Conservation (phyloP, 1,140 invertebrate genomes). For the Eufriesea mexicana region DNA sequence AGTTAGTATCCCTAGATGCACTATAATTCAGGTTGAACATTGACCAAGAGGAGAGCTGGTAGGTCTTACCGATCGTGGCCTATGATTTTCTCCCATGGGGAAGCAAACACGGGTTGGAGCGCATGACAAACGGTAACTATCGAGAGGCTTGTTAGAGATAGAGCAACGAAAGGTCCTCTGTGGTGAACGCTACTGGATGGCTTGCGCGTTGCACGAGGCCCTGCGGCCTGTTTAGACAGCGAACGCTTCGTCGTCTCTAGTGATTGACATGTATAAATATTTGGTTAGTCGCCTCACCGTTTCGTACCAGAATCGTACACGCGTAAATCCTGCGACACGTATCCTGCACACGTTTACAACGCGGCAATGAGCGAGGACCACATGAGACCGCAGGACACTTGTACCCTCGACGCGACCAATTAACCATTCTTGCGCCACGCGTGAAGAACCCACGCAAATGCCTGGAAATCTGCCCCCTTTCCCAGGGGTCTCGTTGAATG, state of each 20-base stretch:
- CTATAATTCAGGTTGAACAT: background rate
- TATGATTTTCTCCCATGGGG: constrained; percentile 31
- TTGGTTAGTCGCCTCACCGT: constrained; percentile 68
- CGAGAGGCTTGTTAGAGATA: constrained; percentile 64
- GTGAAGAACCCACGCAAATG: constrained; percentile 38
- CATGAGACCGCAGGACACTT: constrained; percentile 43
- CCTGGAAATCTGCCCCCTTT: background rate
- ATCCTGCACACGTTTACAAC: constrained; percentile 41
- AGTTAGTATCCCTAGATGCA: background rate
- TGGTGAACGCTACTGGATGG: constrained; percentile 60
- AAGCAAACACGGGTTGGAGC: constrained; percentile 52
- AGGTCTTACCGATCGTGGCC: background rate
- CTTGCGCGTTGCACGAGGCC: constrained; percentile 45
- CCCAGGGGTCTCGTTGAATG: background rate
- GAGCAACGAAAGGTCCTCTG: constrained; percentile 58
- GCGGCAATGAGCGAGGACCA: background rate
- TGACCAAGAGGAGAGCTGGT: background rate
- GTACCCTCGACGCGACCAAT: constrained; percentile 44
- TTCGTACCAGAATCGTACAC: constrained; percentile 46
- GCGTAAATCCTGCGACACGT: constrained; percentile 41
- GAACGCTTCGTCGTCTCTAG: constrained; percentile 64
- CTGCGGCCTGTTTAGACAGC: constrained; percentile 67
- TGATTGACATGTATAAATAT: constrained; percentile 73
- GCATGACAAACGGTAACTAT: constrained; percentile 64
- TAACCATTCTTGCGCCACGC: constrained; percentile 56